phyloP scores from a whole-genome alignment of 1,140 invertebrate species.

The Schlechtendalia chinensis region DNA sequence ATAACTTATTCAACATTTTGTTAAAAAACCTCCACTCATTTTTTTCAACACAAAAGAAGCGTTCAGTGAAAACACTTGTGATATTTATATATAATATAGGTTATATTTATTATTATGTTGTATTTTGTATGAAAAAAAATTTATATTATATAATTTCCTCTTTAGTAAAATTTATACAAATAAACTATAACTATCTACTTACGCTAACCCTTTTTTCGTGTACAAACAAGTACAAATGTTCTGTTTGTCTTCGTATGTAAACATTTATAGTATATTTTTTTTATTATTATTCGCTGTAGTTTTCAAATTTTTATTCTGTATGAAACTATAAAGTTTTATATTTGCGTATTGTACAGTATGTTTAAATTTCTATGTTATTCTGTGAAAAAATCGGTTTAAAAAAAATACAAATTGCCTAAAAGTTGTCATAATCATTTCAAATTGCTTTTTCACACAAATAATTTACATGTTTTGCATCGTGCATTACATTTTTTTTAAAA shows the following conservation, averaged over 20 bases:
- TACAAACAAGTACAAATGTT: slow-evolving; percentile 1
- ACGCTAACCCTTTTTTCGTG: not conserved
- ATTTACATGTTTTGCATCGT: not conserved
- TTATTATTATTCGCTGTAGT: not conserved
- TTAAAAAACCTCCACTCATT: not conserved
- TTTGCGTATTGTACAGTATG: not conserved
- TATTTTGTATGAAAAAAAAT: slow-evolving; percentile 23
- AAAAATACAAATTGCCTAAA: not conserved
- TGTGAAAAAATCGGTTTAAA: not conserved
- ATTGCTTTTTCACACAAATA: not conserved
- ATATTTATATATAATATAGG: slow-evolving; percentile 32
- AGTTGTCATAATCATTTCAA: not conserved
- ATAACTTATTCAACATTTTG: not conserved
- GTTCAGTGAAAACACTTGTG: slow-evolving; percentile 42
- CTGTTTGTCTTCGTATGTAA: not conserved
- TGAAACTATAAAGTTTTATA: not conserved
- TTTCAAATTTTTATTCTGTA: not conserved
- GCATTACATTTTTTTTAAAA: too few species aligned
- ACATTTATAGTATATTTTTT: not conserved
- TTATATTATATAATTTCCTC: not conserved
- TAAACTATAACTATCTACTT: not conserved
- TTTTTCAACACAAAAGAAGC: not conserved
- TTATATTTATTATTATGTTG: slow-evolving; percentile 25
- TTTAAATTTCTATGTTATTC: not conserved
- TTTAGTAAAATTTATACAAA: not conserved